Evolutionary conservation across 2,888 invertebrate genomes (phyloP), one percentile per base, ranked within the genome.

Genomic region (Caradrina clavipalpis): DNA sequence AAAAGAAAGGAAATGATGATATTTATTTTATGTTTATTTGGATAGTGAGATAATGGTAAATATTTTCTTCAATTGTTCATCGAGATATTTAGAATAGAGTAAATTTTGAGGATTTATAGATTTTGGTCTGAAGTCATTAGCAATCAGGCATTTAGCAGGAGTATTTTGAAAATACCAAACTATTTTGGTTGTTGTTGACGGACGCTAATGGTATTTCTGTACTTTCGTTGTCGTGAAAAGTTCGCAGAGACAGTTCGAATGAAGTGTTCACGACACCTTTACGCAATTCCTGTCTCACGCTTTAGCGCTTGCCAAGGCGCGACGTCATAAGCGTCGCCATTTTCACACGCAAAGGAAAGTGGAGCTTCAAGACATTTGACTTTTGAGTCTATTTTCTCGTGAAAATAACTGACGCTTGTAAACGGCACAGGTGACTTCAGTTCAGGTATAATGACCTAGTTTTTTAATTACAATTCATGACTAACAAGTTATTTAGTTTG

Each of bases 211-310:
- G 92, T 92, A 93, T 92, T 94, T 92, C 89, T 89, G 91, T 92
- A 90, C 88, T 92, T 93, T 91, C 87, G 91, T 87, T 91, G 90
- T 91, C 86, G 84, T 87, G 89, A 91, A 92, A 91, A 91, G 88
- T 92, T 91, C 85, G 87, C 87, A 87, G 89, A 91, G 90, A 90
- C 89, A 87, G 82, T 91, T 91, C 87, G 89, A 89, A 92, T 92
- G 92, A 93, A 91, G 89, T 92, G 90, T 90, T 92, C 92, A 91
- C 92, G 92, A 93, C 93, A 92, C 93, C 92, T 95, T 94, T 94
- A 94, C 94, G 95, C 94, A 94, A 94, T 92, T 94, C 89, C 91
- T 92, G 94, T 93, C 92, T 92, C 92, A 94, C 92, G 92, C 88
- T 88, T 90, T 87, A 86, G 81, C 91, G 91, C 90, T 92, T 94